phyloP scores from a whole-genome alignment of 2,113 vertebrate species.

The Myxocyprinus asiaticus region DNA sequence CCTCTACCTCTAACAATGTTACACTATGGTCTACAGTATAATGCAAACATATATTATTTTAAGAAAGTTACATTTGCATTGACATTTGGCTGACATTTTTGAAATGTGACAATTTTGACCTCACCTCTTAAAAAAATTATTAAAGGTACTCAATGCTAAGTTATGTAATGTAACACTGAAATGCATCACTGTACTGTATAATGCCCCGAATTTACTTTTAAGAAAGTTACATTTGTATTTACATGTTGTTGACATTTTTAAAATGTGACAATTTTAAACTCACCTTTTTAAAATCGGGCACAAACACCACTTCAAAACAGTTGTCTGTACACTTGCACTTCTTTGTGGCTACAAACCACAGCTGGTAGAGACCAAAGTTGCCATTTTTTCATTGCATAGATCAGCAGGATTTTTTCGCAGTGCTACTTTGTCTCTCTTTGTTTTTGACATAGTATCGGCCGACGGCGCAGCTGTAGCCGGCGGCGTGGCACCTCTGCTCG shows the following conservation, averaged over 20 bases:
- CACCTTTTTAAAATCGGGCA: constrained; percentile 36
- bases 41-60: too few species aligned
- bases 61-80: too few species aligned
- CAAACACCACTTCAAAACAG: constrained; percentile 14
- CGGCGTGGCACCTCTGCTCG: constrained; percentile 45
- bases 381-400: constrained; percentile 49
- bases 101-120: too few species aligned
- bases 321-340: constrained; percentile 43
- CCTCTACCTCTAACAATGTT: too few species aligned
- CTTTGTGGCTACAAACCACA: constrained; percentile 43
- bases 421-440: constrained; percentile 26
- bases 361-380: constrained; percentile 34
- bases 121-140: too few species aligned
- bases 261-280: background rate
- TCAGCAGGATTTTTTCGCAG: constrained; percentile 28
- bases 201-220: background rate
- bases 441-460: constrained; percentile 35
- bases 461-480: constrained; percentile 34
- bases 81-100: too few species aligned
- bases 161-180: too few species aligned
- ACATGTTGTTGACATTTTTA: background rate
- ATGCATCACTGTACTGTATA: too few species aligned
- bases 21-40: too few species aligned
- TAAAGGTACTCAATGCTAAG: too few species aligned
- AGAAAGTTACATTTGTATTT: constrained; percentile 1